Percentiles rank a stretch among this genome's conserved stretches.
Evolutionary conservation across 2,113 vertebrate genomes (phyloP).

Genomic region (Pelmatolapia mariae): DNA sequence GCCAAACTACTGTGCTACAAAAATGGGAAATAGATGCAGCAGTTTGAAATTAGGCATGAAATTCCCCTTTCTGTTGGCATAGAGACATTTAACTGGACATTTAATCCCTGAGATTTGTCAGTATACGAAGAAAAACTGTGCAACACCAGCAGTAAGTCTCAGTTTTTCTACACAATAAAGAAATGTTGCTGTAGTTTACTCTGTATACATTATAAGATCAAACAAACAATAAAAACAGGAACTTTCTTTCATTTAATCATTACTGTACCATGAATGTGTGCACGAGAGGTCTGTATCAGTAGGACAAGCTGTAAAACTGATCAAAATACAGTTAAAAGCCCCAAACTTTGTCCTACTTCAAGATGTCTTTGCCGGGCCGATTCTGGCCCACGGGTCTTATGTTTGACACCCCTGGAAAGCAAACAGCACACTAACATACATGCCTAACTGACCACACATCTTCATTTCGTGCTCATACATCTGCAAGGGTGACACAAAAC

Average conservation of each 20-base stretch:
- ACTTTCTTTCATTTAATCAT: not conserved
- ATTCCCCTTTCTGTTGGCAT: not conserved
- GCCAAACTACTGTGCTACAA: not conserved
- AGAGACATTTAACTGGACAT: not conserved
- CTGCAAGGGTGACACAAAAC: not conserved
- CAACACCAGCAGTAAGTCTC: not conserved
- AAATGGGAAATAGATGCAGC: not conserved
- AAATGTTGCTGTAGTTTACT: not conserved
- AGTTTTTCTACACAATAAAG: not conserved
- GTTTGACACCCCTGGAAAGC: not conserved
- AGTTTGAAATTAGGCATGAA: not conserved
- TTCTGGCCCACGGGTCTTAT: not conserved
- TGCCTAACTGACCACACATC: not conserved
- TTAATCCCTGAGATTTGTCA: not conserved
- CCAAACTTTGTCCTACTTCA: not conserved
- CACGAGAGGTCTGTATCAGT: not conserved
- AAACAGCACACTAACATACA: not conserved
- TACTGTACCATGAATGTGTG: not conserved
- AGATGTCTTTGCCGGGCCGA: not conserved
- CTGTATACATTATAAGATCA: not conserved
- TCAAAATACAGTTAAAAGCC: not conserved
- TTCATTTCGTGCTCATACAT: not conserved
- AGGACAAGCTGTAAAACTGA: not conserved
- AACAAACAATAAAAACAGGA: not conserved
- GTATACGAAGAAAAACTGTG: accelerated